These are phyloP conservation scores for Leucopsar rothschildi DNA, from an alignment of 2,113 vertebrate species.

Conservation along the genomic window DNA sequence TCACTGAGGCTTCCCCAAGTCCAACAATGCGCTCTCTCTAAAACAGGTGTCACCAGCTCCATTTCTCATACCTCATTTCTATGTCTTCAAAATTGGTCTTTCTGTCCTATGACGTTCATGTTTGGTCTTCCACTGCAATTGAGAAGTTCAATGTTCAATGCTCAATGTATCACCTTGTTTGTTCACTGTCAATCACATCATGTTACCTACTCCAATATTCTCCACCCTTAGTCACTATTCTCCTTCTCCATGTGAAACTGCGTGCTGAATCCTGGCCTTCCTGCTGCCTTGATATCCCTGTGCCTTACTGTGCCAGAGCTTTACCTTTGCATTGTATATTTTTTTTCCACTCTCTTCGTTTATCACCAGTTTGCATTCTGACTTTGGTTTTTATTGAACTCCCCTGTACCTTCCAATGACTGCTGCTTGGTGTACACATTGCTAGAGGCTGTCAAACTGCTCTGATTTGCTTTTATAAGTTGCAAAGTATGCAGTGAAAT, in stretches of 20 bases:
- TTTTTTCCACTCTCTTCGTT: neutral
- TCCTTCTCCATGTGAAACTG: neutral
- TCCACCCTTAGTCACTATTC: neutral
- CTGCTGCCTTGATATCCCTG: neutral
- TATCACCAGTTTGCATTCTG: neutral
- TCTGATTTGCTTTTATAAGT: neutral
- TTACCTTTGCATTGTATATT: neutral
- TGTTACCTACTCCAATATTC: neutral
- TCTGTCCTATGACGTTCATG: neutral
- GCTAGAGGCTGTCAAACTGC: slow-evolving; percentile 8
- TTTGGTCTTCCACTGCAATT: neutral
- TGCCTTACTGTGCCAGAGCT: neutral
- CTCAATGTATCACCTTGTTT: neutral
- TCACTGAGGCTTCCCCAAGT: neutral
- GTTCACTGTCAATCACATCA: slow-evolving; percentile 16
- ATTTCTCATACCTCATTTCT: neutral
- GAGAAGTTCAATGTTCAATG: neutral
- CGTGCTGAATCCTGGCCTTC: neutral
- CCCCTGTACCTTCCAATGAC: neutral
- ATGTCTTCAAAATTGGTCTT: neutral
- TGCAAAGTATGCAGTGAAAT: neutral
- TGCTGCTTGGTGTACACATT: neutral
- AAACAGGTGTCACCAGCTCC: neutral
- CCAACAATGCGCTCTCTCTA: neutral
- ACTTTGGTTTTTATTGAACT: neutral